Conservation (phyloP, 2,797 vertebrate species). For the Ibycter americanus region DNA sequence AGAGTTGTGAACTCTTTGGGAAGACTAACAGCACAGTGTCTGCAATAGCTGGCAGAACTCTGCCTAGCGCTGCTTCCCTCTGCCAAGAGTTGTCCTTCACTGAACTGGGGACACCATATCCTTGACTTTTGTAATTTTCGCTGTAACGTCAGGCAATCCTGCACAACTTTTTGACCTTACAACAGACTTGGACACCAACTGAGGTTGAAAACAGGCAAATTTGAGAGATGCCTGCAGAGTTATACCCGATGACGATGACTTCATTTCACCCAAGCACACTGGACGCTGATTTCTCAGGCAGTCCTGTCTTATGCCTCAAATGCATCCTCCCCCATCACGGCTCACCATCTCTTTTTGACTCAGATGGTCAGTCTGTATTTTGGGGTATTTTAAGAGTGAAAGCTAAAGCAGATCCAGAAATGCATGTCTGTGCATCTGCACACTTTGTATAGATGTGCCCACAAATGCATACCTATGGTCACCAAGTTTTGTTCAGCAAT, state of each 20-base stretch:
- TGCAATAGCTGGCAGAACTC: not conserved
- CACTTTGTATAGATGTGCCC: too few relatives aligned
- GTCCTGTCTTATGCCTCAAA: not conserved
- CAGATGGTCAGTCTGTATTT: not conserved
- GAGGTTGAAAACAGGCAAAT: not conserved
- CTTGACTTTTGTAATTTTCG: not conserved
- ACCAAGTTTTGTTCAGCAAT: not conserved
- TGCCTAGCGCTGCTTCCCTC: not conserved
- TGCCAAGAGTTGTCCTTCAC: not conserved
- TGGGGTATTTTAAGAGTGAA: not conserved
- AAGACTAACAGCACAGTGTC: not conserved
- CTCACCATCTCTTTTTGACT: not conserved
- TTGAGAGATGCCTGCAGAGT: not conserved
- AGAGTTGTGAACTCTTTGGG: not conserved
- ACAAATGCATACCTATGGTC: not conserved
- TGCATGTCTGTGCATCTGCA: rapidly evolving
- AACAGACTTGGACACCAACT: not conserved
- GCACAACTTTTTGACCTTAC: not conserved
- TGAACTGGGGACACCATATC: not conserved
- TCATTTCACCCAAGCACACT: not conserved
- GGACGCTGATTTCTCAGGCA: not conserved
- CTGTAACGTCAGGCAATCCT: not conserved
- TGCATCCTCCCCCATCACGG: not conserved
- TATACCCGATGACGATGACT: rapidly evolving
- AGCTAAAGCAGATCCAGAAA: not conserved